Conservation (phyloP, 2,113 vertebrate genomes). For the Sebastes schlegelii region DNA sequence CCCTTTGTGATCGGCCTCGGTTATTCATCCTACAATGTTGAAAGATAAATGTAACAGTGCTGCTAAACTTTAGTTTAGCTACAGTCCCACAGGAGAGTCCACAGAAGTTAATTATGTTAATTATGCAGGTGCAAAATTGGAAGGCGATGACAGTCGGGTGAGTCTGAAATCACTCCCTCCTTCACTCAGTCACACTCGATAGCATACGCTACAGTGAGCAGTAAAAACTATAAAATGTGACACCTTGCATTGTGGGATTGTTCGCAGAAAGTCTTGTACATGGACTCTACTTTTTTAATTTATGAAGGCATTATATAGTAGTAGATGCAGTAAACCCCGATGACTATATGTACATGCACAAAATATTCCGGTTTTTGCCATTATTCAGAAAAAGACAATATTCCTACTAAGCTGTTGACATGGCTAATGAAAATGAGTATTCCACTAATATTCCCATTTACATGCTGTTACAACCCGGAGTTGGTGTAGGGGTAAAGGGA, state of each 20-base stretch:
- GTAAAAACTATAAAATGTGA: background rate
- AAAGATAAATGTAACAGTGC: background rate
- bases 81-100: background rate
- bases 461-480: too few relatives aligned
- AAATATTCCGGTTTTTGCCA: too few relatives aligned
- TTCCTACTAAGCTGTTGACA: too few relatives aligned
- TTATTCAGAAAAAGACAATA: too few relatives aligned
- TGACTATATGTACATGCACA: too few relatives aligned
- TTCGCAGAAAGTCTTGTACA: background rate
- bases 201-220: background rate
- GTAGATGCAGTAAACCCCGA: background rate
- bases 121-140: background rate
- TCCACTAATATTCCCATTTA: too few relatives aligned
- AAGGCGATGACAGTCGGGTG: background rate
- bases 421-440: too few relatives aligned
- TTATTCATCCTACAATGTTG: background rate
- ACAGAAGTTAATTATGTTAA: slow-evolving; percentile 2
- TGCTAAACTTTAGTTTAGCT: background rate
- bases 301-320: too few relatives aligned
- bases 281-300: background rate
- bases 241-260: background rate
- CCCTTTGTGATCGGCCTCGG: background rate
- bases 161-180: background rate
- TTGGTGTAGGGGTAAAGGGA: too few relatives aligned
- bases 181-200: background rate